These are phyloP conservation scores for Myotis findleyi DNA, from an alignment of 2,797 vertebrate species.

Conservation along the genomic window DNA sequence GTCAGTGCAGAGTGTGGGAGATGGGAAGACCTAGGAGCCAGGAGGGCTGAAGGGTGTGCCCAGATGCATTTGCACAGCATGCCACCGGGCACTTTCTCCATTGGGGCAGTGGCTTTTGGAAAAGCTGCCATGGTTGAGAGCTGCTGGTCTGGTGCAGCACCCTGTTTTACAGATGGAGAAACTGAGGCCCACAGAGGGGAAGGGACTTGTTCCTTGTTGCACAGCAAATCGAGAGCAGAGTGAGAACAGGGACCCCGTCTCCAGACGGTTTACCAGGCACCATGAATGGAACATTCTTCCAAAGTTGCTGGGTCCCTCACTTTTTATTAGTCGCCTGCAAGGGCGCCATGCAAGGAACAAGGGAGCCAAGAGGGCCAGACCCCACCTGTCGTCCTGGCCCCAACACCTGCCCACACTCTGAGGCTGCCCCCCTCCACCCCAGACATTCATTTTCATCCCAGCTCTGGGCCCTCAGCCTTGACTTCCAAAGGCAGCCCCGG, in stretches of 20 bases:
- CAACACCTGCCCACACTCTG: background rate
- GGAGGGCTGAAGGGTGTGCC: background rate
- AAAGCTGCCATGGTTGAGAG: background rate
- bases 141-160: background rate
- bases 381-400: background rate
- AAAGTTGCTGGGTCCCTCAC: background rate
- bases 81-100: rapidly evolving
- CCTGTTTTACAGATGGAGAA: background rate
- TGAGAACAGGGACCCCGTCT: background rate
- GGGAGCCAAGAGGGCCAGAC: too few species aligned
- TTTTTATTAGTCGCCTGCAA: background rate
- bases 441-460: background rate
- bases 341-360: background rate
- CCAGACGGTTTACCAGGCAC: background rate
- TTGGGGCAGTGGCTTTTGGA: background rate
- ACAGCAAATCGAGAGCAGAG: background rate
- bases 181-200: background rate
- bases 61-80: background rate
- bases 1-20: background rate
- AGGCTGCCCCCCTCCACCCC: background rate
- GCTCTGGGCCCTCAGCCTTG: background rate
- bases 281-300: background rate
- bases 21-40: background rate
- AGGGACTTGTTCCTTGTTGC: background rate
- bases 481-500: background rate